Evolutionary conservation across 1,140 invertebrate genomes (phyloP).

Genomic region (Rhynchophorus ferrugineus): DNA sequence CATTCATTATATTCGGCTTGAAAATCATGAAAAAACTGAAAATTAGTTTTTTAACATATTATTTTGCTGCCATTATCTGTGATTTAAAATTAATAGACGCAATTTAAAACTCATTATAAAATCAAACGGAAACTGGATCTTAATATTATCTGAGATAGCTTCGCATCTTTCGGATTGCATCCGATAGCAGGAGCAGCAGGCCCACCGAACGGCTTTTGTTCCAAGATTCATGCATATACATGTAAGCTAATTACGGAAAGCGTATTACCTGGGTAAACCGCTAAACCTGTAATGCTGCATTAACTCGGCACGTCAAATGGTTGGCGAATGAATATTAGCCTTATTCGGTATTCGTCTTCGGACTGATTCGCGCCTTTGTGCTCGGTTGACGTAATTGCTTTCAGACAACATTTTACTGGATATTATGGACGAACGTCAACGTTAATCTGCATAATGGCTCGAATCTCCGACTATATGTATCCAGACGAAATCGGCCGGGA

Average conservation of each 20-base stretch:
- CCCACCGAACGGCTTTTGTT: neutral
- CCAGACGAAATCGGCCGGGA: too few relatives aligned
- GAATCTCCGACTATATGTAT: too few relatives aligned
- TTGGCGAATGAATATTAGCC: neutral
- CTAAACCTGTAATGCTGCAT: constrained; percentile 6
- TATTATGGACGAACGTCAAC: neutral
- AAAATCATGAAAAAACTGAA: too few relatives aligned
- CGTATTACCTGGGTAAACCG: constrained; percentile 6
- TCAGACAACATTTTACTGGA: neutral
- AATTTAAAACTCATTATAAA: too few relatives aligned
- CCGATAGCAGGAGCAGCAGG: neutral
- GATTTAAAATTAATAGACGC: too few relatives aligned
- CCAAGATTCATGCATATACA: constrained; percentile 9
- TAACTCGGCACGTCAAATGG: constrained; percentile 2
- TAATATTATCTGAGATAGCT: too few relatives aligned
- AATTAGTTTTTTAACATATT: too few relatives aligned
- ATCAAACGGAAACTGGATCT: too few relatives aligned
- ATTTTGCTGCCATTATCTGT: too few relatives aligned
- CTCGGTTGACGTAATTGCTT: neutral
- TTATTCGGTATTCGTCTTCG: neutral
- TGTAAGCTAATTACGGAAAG: constrained; percentile 8
- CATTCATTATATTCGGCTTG: too few relatives aligned
- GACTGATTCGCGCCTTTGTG: neutral
- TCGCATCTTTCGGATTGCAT: too few relatives aligned
- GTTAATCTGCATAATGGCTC: too few relatives aligned